phyloP scores from a whole-genome alignment of 2,113 vertebrate species.

The Antechinus stuartii region DNA sequence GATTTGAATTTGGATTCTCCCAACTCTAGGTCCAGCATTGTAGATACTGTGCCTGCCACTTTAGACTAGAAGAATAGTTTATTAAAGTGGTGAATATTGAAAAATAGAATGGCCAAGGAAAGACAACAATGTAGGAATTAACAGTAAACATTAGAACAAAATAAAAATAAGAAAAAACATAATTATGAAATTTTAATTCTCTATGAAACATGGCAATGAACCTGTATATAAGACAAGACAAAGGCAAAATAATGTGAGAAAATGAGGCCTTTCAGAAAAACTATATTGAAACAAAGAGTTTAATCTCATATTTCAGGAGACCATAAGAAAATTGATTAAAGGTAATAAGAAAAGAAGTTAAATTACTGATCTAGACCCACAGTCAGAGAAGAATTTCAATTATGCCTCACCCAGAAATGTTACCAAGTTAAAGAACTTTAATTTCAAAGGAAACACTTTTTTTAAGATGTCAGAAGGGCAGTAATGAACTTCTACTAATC shows the following conservation, averaged over 20 bases:
- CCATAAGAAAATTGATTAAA: no score
- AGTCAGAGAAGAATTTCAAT: no score
- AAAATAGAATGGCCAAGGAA: neutral
- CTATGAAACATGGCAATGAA: neutral
- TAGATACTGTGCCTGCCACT: neutral
- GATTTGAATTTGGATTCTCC: no score
- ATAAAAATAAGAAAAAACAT: neutral
- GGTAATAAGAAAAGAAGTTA: neutral
- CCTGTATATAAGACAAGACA: neutral
- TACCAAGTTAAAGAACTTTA: no score
- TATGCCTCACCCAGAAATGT: no score
- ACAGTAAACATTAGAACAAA: neutral
- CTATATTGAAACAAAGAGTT: neutral
- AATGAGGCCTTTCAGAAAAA: neutral
- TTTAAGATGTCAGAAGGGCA: no score
- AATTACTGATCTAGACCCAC: neutral
- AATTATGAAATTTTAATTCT: neutral
- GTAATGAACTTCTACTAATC: no score
- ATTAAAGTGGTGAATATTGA: neutral
- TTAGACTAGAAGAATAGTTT: neutral
- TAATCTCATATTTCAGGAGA: neutral
- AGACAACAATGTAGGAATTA: neutral
- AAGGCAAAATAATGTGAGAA: neutral
- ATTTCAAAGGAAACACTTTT: no score
- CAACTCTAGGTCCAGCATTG: no score